Conservation (phyloP, 2,888 invertebrate species). For the Pteria penguin region DNA sequence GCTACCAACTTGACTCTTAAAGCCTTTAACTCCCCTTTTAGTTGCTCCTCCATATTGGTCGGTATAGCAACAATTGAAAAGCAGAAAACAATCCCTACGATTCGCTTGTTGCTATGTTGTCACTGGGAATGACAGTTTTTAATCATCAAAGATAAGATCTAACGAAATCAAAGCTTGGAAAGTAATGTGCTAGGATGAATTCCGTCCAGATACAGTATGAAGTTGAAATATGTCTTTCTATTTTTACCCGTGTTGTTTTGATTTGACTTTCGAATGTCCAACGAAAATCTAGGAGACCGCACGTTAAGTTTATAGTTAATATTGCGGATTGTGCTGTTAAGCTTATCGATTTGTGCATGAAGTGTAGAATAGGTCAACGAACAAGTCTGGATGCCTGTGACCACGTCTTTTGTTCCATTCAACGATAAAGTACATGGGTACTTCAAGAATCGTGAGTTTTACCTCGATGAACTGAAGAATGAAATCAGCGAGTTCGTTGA, state of each 20-base stretch:
- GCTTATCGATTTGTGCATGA: not conserved
- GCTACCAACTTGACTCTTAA: not conserved
- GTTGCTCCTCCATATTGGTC: not conserved
- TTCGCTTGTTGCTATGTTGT: not conserved
- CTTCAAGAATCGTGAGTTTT: not conserved
- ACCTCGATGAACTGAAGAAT: not conserved
- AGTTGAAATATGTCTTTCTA: not conserved
- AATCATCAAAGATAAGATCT: not conserved
- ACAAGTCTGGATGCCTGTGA: not conserved
- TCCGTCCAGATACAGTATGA: not conserved
- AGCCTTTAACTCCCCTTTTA: not conserved
- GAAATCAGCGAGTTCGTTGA: not conserved
- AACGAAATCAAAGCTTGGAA: not conserved
- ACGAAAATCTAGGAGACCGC: not conserved
- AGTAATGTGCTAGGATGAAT: not conserved
- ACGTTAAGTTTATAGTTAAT: not conserved
- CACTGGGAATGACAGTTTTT: not conserved
- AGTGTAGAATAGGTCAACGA: not conserved
- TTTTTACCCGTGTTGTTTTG: not conserved
- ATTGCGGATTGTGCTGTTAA: not conserved
- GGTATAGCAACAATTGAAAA: slow-evolving; percentile 5
- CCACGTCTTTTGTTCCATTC: not conserved
- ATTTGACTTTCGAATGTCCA: not conserved
- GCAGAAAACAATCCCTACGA: slow-evolving; percentile 8
- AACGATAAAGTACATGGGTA: not conserved